A percentile compares a stretch with the other conserved stretches of the same genome.
Evolutionary conservation across 2,888 invertebrate species (phyloP).

Genomic region (Eupeodes luniger): DNA sequence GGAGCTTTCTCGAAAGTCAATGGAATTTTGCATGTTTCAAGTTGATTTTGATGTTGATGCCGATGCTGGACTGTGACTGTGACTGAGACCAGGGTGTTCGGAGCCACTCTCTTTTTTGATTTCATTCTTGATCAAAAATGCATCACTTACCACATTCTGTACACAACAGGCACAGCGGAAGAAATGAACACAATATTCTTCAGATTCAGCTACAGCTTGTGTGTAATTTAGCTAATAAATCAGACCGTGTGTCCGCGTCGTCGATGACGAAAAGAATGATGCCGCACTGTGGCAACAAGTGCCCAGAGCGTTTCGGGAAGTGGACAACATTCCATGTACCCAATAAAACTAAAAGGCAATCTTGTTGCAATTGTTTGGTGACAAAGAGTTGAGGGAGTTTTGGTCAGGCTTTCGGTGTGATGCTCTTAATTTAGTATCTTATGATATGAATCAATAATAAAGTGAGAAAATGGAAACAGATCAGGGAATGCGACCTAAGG

Average conservation of each 20-base stretch:
- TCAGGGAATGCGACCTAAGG: no score
- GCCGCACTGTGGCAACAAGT: constrained; percentile 74
- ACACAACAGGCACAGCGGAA: background rate
- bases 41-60: background rate
- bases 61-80: background rate
- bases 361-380: constrained; percentile 43
- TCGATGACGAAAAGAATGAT: constrained; percentile 71
- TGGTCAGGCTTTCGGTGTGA: background rate
- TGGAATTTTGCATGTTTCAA: constrained; percentile 60
- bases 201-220: constrained; percentile 21
- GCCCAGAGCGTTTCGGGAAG: constrained; percentile 71
- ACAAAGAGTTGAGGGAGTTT: constrained; percentile 52
- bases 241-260: constrained; percentile 33
- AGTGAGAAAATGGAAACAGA: no score
- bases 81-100: background rate
- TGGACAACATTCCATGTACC: constrained; percentile 68
- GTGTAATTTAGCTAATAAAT: constrained; percentile 74
- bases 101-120: constrained; percentile 32
- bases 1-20: constrained; percentile 54
- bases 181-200: constrained; percentile 53
- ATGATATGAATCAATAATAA: background rate
- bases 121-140: constrained; percentile 39
- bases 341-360: constrained; percentile 40
- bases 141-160: background rate
- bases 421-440: background rate